A percentile compares a stretch with the other conserved stretches of the same genome.
phyloP scores from a whole-genome alignment of 2,797 vertebrate species.

The Enoplosus armatus region DNA sequence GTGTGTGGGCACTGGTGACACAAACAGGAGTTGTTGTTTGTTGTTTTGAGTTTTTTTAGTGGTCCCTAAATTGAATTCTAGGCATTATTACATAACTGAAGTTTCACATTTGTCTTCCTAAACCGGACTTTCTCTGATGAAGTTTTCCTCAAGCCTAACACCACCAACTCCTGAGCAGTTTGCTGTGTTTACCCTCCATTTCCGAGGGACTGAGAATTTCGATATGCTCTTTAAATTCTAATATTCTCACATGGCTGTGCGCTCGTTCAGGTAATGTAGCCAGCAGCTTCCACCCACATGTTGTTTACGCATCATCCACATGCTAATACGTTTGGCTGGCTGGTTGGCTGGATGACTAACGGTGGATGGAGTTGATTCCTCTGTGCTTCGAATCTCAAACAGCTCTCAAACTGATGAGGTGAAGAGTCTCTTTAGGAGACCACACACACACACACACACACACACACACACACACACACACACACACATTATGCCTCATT shows the following conservation, averaged over 20 bases:
- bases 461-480: too few relatives aligned
- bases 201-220: constrained; percentile 10
- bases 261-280: constrained; percentile 25
- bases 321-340: constrained; percentile 54
- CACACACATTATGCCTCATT: neutral
- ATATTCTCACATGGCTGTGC: constrained; percentile 9
- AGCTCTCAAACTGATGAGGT: constrained; percentile 42
- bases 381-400: constrained; percentile 61
- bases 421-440: constrained; percentile 26
- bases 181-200: neutral
- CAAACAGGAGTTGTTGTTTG: neutral
- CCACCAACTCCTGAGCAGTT: neutral
- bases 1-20: constrained; percentile 9
- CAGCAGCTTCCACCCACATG: constrained; percentile 46
- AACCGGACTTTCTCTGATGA: neutral
- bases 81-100: neutral
- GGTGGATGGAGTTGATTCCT: constrained; percentile 31
- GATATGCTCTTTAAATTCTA: constrained; percentile 22
- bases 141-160: neutral
- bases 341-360: constrained; percentile 40
- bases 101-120: neutral
- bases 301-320: constrained; percentile 53
- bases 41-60: constrained; percentile 1
- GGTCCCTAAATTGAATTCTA: neutral
- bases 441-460: too few relatives aligned